A percentile compares a stretch with the other conserved stretches of the same genome.
Conservation (phyloP, 2,888 invertebrate species). For the Trachelus tabidus region DNA sequence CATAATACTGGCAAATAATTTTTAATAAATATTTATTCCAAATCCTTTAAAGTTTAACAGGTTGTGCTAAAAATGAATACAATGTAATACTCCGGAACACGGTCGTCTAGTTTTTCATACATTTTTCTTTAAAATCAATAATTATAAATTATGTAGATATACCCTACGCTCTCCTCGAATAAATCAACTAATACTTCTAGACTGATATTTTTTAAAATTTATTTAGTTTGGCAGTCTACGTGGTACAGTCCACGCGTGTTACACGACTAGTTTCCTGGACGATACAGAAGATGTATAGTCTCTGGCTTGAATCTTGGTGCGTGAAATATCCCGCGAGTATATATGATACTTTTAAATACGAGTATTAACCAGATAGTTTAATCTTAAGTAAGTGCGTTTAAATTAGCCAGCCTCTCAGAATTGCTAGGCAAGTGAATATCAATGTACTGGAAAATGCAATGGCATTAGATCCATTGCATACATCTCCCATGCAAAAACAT, state of each 20-base stretch:
- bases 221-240: neutral
- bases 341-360: neutral
- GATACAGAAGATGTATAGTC: too few relatives aligned
- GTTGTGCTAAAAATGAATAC: neutral
- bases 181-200: neutral
- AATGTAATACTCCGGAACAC: neutral
- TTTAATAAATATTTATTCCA: neutral
- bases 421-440: slow-evolving; percentile 25
- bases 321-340: neutral
- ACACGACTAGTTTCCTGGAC: neutral
- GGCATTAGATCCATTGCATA: slow-evolving; percentile 75
- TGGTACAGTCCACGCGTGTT: neutral
- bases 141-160: neutral
- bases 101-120: neutral
- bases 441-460: slow-evolving; percentile 26
- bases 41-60: neutral
- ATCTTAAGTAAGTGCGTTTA: neutral
- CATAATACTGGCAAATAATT: neutral
- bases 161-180: neutral
- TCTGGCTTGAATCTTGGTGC: neutral
- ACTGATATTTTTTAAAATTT: neutral
- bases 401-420: slow-evolving; percentile 30
- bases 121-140: neutral
- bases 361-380: neutral
- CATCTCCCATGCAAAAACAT: slow-evolving; percentile 92